These are phyloP conservation scores for Adoxophyes honmai DNA, from an alignment of 1,140 invertebrate genomes.

Conservation along the genomic window DNA sequence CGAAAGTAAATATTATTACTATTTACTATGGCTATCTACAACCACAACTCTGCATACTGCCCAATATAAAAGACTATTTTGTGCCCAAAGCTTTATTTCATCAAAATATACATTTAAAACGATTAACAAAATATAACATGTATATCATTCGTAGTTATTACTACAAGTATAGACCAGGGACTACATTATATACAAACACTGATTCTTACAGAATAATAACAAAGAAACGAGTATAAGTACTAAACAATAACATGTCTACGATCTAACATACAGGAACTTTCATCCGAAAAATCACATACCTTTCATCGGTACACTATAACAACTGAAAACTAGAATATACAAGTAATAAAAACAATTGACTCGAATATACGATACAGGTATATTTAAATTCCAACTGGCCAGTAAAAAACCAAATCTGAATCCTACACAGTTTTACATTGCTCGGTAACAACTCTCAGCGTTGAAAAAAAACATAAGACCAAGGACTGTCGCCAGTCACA, in stretches of 20 bases:
- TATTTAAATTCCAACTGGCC: too few species aligned
- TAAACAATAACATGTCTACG: neutral
- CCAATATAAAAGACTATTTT: slow-evolving; percentile 4
- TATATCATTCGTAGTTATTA: neutral
- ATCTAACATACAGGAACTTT: slow-evolving; percentile 6
- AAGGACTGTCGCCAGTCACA: too few species aligned
- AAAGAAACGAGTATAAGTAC: slow-evolving; percentile 6
- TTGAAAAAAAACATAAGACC: too few species aligned
- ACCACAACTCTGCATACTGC: too few species aligned
- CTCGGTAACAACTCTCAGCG: too few species aligned
- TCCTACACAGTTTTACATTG: too few species aligned
- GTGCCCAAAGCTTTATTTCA: slow-evolving; percentile 15
- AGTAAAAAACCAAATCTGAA: too few species aligned
- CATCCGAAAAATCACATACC: slow-evolving; percentile 6
- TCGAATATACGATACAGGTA: too few species aligned
- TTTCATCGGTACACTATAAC: too few species aligned
- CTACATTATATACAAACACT: neutral
- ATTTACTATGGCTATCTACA: too few species aligned
- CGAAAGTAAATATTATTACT: too few species aligned
- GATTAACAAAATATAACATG: slow-evolving; percentile 2
- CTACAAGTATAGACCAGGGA: neutral
- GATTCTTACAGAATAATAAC: slow-evolving; percentile 1
- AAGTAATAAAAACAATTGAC: slow-evolving; percentile 3
- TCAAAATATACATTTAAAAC: slow-evolving; percentile 22
- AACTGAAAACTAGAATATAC: neutral